phyloP scores from a whole-genome alignment of 1,140 invertebrate species.

The Macrobrachium nipponense region DNA sequence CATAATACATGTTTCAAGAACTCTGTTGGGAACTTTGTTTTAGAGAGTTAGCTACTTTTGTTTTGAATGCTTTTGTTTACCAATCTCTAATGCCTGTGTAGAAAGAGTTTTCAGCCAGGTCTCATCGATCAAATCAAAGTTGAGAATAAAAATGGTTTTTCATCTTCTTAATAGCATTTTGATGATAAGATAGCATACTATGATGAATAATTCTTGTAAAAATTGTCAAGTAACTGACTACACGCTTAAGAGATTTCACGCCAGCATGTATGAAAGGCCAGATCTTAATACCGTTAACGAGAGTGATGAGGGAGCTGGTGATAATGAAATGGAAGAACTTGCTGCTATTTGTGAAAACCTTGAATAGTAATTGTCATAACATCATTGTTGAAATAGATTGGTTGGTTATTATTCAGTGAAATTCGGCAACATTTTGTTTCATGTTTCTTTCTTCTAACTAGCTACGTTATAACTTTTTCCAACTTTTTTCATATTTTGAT shows the following conservation, averaged over 20 bases:
- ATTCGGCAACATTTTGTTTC: no score
- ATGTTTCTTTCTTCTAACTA: no score
- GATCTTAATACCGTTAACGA: neutral
- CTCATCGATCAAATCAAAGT: neutral
- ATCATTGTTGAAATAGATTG: no score
- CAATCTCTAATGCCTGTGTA: constrained; percentile 21
- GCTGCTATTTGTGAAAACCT: no score
- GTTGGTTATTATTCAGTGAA: no score
- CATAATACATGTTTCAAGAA: constrained; percentile 16
- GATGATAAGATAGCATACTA: constrained; percentile 30
- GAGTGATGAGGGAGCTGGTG: constrained; percentile 7
- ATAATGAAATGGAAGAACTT: neutral
- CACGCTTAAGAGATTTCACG: neutral
- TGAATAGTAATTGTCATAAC: no score
- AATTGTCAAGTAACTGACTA: constrained; percentile 11
- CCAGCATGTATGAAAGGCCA: no score
- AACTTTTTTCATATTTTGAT: no score
- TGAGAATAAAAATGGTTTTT: constrained; percentile 8
- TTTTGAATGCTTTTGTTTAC: constrained; percentile 21
- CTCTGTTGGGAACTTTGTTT: constrained; percentile 13
- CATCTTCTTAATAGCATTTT: constrained; percentile 32
- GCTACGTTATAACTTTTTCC: no score
- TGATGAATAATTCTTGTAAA: constrained; percentile 25
- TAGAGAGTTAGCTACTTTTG: constrained; percentile 14
- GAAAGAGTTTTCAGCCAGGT: constrained; percentile 20